Base-by-base conservation (phyloP, 1,140 invertebrate species). In the Drosophila orosa region DNA sequence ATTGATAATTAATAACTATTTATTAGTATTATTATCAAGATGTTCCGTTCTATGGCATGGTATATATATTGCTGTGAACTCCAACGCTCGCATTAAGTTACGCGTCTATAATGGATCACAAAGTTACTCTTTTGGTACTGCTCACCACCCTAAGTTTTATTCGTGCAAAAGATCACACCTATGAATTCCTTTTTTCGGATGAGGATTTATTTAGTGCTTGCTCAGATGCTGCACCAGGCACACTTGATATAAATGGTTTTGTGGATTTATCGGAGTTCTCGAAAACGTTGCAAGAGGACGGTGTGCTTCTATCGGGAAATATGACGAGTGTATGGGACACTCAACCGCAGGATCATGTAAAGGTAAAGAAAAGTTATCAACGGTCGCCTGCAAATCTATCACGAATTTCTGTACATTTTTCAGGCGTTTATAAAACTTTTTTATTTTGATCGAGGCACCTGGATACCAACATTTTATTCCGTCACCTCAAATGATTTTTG, bases 401-500 rank as follows among this genome's bases (percentile, higher is more conserved):
- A 9, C 7, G 1, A 3, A 39, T 17, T 7, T 37, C 12, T 15
- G 5, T 17, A 24, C 19, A 10, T 57, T 42, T 19, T 9, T 7
- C 25, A 57, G 55, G 0, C 29, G 7, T 0, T 4, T 5, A 10
- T 19, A 1, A 57, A 42, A 1, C 55, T 57, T 15, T 9, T 57
- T 0, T 57, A 42, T 3, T 42, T 29, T 2, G 55, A 57, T 7
- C n/a, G 55, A 10, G 55, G 37, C 12, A 29, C 25, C 8, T 57
- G 55, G 55, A 44, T 13, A n/a, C 39, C 55, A n/a, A 78, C 77
- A 2, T 2, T 33, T 0, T 42, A 78, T 13, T 25, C 40, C 9
- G 0, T 74, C 0, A 0, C 13, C 6, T 7, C 22, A 4, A 12
- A 1, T 10, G 59, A 68, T 33, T 29, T 45, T 2, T 80, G 78